Evolutionary conservation across 2,797 vertebrate genomes (phyloP).

Genomic region (Mallotus villosus): DNA sequence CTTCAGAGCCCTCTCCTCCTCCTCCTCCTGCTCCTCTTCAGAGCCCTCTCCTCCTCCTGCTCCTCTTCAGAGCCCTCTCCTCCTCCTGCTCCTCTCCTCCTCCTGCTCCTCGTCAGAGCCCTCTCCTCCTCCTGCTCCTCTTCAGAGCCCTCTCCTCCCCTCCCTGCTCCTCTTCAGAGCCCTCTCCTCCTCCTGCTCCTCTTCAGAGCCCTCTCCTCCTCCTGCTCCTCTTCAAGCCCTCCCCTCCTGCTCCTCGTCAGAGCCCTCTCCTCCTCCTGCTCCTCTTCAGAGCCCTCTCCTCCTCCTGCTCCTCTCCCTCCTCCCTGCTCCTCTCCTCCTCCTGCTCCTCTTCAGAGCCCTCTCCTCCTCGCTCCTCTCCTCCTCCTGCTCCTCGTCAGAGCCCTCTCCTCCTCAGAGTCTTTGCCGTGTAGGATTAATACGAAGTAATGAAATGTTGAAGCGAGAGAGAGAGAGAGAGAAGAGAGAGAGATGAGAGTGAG

Average conservation of each 20-base stretch:
- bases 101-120: background rate
- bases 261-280: background rate
- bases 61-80: background rate
- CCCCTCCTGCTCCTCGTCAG: no score
- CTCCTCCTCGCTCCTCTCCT: background rate
- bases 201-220: background rate
- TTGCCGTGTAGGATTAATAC: constrained; percentile 3
- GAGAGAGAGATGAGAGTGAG: no score
- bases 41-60: background rate
- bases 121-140: background rate
- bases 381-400: background rate
- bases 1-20: background rate
- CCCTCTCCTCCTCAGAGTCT: no score
- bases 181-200: background rate
- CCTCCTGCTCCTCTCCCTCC: background rate
- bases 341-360: background rate
- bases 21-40: background rate
- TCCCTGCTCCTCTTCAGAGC: background rate
- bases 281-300: background rate
- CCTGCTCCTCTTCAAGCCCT: background rate
- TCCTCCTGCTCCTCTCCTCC: no score
- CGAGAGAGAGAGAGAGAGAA: no score
- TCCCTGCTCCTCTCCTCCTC: background rate
- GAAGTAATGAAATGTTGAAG: constrained; percentile 18
- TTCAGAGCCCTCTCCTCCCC: background rate